Conservation (phyloP, 2,113 vertebrate species). For the Dissostichus mawsoni region DNA sequence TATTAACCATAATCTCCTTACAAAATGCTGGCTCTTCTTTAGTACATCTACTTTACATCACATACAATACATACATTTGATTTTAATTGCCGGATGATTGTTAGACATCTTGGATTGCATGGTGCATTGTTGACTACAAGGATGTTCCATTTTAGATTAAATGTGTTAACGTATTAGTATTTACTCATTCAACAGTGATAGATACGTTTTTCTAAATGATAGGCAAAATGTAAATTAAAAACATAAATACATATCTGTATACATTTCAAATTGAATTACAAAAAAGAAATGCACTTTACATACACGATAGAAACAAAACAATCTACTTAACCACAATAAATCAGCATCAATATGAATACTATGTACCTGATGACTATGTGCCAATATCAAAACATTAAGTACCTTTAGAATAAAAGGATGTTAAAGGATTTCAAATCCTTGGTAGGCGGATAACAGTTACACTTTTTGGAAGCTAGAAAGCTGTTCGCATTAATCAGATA, state of each 20-base stretch:
- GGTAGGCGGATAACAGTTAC: not conserved
- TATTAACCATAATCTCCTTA: slow-evolving; percentile 7
- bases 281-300: not conserved
- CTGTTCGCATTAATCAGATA: slow-evolving; percentile 17
- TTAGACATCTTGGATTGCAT: not conserved
- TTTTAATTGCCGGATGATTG: not conserved
- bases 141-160: not conserved
- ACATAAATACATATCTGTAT: not conserved
- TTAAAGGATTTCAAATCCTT: not conserved
- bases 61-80: not conserved
- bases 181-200: not conserved
- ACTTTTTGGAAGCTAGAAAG: slow-evolving; percentile 2
- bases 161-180: too few relatives aligned
- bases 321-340: not conserved
- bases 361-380: not conserved
- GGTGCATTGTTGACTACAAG: not conserved
- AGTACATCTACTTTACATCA: not conserved
- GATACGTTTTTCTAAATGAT: not conserved
- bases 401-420: not conserved
- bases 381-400: not conserved
- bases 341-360: not conserved
- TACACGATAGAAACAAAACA: not conserved
- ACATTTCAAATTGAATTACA: not conserved
- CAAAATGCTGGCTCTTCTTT: not conserved
- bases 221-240: not conserved